Evolutionary conservation across 2,113 vertebrate species (phyloP).

Genomic region (Xenopus laevis): DNA sequence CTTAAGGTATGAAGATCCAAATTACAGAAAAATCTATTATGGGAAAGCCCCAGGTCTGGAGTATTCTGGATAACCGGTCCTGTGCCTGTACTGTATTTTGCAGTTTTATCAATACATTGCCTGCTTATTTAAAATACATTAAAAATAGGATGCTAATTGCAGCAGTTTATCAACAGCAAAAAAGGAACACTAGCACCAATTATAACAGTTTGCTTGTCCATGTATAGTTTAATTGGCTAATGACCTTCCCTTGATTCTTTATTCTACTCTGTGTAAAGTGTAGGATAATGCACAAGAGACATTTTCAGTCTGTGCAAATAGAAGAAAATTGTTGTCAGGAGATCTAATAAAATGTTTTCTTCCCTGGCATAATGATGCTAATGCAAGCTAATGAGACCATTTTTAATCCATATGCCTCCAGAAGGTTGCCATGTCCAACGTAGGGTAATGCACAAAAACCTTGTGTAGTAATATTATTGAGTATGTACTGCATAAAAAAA

Average conservation of each 20-base stretch:
- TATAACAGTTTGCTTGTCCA: slow-evolving; percentile 1
- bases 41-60: too few species aligned
- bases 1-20: too few species aligned
- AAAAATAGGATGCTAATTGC: neutral
- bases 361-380: neutral
- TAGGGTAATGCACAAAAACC: neutral
- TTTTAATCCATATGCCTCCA: neutral
- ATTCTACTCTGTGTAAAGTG: neutral
- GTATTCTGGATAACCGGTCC: too few species aligned
- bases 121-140: too few species aligned
- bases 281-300: neutral
- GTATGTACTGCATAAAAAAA: neutral
- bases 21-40: too few species aligned
- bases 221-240: slow-evolving; percentile 1
- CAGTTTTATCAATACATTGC: too few species aligned
- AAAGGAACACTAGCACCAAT: slow-evolving; percentile 2
- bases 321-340: slow-evolving; percentile 1
- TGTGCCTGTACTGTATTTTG: too few species aligned
- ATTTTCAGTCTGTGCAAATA: neutral
- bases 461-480: neutral
- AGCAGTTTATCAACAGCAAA: neutral
- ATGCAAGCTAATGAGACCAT: neutral
- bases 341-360: slow-evolving; percentile 6
- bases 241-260: neutral
- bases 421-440: neutral